Evolutionary conservation across 2,797 vertebrate genomes (phyloP).

Genomic region (Jordanella pulchra): DNA sequence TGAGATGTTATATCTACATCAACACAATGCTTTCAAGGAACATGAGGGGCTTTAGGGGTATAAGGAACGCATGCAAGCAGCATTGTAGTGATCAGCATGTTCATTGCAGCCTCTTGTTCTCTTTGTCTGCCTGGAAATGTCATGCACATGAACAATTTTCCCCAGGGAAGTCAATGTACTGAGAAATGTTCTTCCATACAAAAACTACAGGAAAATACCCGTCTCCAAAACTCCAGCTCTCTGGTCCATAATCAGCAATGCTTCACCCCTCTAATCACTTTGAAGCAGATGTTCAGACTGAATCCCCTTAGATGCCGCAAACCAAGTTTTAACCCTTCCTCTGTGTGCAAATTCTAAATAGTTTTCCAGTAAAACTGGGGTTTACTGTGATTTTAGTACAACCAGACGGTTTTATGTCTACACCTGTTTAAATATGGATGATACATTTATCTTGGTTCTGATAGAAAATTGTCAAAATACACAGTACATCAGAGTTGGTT

Average conservation of each 20-base stretch:
- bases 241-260: not conserved
- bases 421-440: not conserved
- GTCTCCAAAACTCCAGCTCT: not conserved
- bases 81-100: not conserved
- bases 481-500: too few species aligned
- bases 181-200: not conserved
- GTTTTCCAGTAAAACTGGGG: not conserved
- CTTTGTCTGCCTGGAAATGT: not conserved
- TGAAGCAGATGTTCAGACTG: conserved; percentile 2
- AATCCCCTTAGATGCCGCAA: not conserved
- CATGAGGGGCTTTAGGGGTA: not conserved
- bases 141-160: not conserved
- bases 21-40: not conserved
- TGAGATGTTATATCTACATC: not conserved
- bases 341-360: not conserved
- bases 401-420: not conserved
- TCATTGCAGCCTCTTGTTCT: not conserved
- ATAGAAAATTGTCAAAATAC: too few species aligned
- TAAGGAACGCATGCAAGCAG: not conserved
- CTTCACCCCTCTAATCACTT: not conserved
- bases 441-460: too few species aligned
- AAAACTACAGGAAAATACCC: not conserved
- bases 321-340: not conserved
- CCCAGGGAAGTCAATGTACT: not conserved
- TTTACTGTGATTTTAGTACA: not conserved